These are phyloP conservation scores for Ovibos moschatus DNA, from an alignment of 2,113 vertebrate species.

Conservation along the genomic window DNA sequence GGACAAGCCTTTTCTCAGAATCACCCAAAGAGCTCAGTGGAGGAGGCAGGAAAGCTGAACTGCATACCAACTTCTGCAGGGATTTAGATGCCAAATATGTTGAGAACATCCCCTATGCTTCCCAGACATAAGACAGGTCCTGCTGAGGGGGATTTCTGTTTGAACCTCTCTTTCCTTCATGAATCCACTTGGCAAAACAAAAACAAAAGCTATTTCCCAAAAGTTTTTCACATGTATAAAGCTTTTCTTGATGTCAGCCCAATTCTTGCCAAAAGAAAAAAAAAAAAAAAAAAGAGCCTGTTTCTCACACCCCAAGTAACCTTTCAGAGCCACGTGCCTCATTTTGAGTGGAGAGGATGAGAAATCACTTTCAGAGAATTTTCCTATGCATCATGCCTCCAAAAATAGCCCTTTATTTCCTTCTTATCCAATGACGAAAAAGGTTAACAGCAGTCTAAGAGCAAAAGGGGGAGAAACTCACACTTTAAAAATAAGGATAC, in stretches of 20 bases:
- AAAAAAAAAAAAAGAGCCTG: background rate
- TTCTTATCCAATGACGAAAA: background rate
- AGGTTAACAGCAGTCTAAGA: slow-evolving; percentile 3
- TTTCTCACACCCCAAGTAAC: background rate
- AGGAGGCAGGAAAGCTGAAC: background rate
- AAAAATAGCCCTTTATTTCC: slow-evolving; percentile 36
- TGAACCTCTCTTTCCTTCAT: background rate
- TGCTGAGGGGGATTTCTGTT: background rate
- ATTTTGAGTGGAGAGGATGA: background rate
- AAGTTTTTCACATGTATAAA: background rate
- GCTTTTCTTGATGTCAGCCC: background rate
- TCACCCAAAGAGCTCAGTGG: background rate
- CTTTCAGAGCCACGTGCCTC: background rate
- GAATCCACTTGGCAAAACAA: background rate
- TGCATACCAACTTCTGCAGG: background rate
- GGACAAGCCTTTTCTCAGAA: background rate
- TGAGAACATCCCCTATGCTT: background rate
- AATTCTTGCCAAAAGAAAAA: background rate
- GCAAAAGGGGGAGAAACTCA: background rate
- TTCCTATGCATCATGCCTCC: background rate
- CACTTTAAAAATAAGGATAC: background rate
- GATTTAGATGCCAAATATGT: background rate
- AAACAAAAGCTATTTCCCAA: background rate
- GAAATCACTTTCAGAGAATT: background rate
- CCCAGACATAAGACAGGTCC: background rate